Base-by-base conservation (phyloP, 1,140 invertebrate species). In the Bursaphelenchus mucronatus region DNA sequence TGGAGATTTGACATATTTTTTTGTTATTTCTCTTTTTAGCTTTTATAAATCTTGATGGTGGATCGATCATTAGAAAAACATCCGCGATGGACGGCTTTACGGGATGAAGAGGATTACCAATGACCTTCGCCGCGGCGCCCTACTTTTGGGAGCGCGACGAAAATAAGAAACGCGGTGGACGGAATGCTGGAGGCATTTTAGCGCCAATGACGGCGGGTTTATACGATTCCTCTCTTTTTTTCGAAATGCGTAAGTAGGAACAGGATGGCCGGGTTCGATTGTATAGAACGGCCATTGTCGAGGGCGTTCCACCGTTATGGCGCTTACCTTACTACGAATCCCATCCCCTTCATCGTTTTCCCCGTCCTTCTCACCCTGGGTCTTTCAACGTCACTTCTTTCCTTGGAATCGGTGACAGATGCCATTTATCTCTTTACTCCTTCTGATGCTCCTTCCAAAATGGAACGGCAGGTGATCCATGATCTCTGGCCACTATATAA, bases 401-500 rank as follows among this genome's bases (percentile, higher is more conserved):
- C 73, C 41, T 61, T 80, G 13, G 65, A 78, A 40, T 66, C 75
- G 15, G 57, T 79, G 13, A 77, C 71, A 19, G 78, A 80, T 67
- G 79, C 78, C 21, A 66, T 81, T n/a, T 72, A 72, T 56, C 40
- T 74, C n/a, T 79, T 79, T 57, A 77, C 75, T 11, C 76, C 76
- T 7, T 71, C 68, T 9, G 68, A 78, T 61, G 75, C 74, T 15
- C 68, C 76, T 6, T 70, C 70, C n/a, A 76, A 75, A 55, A 41
- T 71, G 30, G 54, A 70, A 52, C 19, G 78, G 19, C 77, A 81
- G 45, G 62, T 68, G 13, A 76, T 80, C 40, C 78, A 80, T 54
- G 78, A 80, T 30, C 51, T 71, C 11, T 80, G 78, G 78, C 79
- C 78, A 30, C 52, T 80, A 6, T 52, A 61, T 15, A 76, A 80